Conservation (phyloP, 2,888 invertebrate genomes). For the Smittia aterrima region DNA sequence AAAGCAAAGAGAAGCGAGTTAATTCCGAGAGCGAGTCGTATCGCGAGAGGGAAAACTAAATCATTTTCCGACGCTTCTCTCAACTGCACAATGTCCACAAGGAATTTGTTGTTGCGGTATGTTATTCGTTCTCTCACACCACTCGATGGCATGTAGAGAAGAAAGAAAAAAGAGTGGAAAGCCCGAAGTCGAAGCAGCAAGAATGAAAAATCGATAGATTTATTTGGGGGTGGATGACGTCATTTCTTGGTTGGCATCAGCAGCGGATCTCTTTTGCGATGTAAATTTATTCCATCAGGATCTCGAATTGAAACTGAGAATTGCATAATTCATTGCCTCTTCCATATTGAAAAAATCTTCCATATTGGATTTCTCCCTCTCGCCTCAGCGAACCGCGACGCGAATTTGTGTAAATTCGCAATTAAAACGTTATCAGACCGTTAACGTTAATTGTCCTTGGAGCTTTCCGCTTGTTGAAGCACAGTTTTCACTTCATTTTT, state of each 20-base stretch:
- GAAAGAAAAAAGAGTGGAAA: constrained; percentile 8
- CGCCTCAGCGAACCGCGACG: neutral
- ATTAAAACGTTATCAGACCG: neutral
- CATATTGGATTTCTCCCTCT: constrained; percentile 10
- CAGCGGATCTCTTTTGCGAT: constrained; percentile 18
- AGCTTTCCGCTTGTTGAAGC: neutral
- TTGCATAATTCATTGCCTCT: constrained; percentile 20
- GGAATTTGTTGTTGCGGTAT: constrained; percentile 31
- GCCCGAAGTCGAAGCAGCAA: constrained; percentile 10
- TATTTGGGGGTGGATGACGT: constrained; percentile 34
- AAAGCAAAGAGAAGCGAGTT: neutral
- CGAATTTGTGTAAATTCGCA: neutral
- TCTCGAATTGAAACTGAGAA: constrained; percentile 5
- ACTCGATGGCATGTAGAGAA: neutral
- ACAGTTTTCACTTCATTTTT: constrained; percentile 4
- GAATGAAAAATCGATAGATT: constrained; percentile 36
- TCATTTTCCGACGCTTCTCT: neutral
- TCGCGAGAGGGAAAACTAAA: neutral
- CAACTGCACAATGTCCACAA: constrained; percentile 13
- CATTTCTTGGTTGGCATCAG: constrained; percentile 25
- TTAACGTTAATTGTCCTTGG: neutral
- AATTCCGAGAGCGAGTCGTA: constrained; percentile 1
- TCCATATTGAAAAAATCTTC: neutral
- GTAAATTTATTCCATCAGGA: constrained; percentile 20
- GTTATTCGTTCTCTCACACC: neutral